phyloP scores from a whole-genome alignment of 2,797 vertebrate species.

The Pseudochirops corinnae region DNA sequence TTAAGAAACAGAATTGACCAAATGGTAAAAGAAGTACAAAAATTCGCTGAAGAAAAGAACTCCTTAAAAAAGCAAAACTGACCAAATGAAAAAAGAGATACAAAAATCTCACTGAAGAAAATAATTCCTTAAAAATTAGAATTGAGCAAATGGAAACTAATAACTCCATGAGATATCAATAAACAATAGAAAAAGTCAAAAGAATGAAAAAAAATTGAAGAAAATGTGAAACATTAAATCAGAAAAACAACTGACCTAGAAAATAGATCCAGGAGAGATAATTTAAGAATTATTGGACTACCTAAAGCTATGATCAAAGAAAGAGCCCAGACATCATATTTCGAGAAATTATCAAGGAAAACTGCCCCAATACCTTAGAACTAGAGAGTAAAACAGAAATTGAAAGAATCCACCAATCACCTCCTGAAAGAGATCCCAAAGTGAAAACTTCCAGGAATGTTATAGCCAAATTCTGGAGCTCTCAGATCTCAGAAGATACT shows the following conservation, averaged over 20 bases:
- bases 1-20: background rate
- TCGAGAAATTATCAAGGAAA: background rate
- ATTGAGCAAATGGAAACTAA: background rate
- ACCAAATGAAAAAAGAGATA: background rate
- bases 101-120: background rate
- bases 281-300: background rate
- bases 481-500: background rate
- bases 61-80: background rate
- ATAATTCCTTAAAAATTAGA: background rate
- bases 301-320: background rate
- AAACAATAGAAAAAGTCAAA: background rate
- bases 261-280: background rate
- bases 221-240: background rate
- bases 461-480: background rate
- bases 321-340: background rate
- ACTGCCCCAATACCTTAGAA: background rate
- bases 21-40: background rate
- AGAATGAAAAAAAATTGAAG: background rate
- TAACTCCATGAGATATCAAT: background rate
- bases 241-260: background rate
- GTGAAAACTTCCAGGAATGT: background rate
- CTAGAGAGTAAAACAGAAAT: background rate
- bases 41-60: background rate
- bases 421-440: background rate
- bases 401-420: background rate